Evolutionary conservation across 2,888 invertebrate species (phyloP), one percentile per base, ranked within the genome.

Genomic region (Lapara coniferarum): DNA sequence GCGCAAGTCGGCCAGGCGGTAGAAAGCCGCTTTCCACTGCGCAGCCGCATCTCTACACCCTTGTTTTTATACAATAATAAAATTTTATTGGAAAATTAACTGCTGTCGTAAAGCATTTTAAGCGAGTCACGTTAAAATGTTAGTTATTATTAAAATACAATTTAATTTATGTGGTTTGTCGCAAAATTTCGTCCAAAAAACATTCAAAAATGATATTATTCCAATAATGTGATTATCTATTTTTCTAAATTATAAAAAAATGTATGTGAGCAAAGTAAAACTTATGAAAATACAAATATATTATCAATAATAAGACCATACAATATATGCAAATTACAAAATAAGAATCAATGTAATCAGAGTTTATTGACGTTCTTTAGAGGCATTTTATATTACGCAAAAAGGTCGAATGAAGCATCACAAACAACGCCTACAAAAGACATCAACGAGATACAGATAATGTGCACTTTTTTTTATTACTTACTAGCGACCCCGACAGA

Each of bases 381-480:
- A 19, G 10, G 56, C 25, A 53, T 46, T 57, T 46, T 57, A 55
- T 56, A 16, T 8, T 12, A 14, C 49, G 57, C 51, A 58, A 58
- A 68, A 59, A 52, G 19, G 14, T 16, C 4, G n/a, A 52, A 5
- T n/a, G 25, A 57, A 53, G 10, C 25, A 53, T 3, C 56, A 49
- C 49, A 14, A 37, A 52, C 4, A n/a, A 14, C 51, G 63, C 74
- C 67, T 77, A 76, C 73, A 80, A 84, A 83, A 83, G 81, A 84
- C 73, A 72, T 81, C 78, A 82, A 84, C 81, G 83, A 74, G 77
- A 75, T 72, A 58, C 57, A 52, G 37, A 52, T 52, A 49, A 66
- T 30, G 44, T 16, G 10, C 37, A 49, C 16, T 16, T n/a, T 8
- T 44, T n/a, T n/a, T n/a, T n/a, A n/a, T n/a, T n/a, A n/a, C n/a